Percentiles rank a stretch among this genome's conserved stretches.
Conservation (phyloP, 2,113 vertebrate species). For the Peromyscus leucopus region DNA sequence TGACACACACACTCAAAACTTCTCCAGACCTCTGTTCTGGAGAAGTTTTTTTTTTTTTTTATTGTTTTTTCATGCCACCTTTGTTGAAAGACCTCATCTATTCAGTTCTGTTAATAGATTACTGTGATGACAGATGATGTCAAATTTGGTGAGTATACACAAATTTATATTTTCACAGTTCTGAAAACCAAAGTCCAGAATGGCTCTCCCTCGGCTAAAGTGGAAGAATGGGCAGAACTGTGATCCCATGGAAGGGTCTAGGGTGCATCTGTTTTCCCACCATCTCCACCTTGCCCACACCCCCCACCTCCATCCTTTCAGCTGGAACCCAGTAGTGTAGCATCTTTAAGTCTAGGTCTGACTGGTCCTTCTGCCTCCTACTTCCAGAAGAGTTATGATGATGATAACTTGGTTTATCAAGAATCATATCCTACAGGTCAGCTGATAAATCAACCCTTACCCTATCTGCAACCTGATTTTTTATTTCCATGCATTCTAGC, state of each 20-base stretch:
- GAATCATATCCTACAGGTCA: too few relatives aligned
- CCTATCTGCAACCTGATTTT: not conserved
- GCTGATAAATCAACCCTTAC: not conserved
- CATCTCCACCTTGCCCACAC: not conserved
- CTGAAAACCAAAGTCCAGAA: not conserved
- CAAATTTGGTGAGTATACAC: not conserved
- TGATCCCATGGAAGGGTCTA: not conserved
- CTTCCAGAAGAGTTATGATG: not conserved
- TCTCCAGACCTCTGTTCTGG: not conserved
- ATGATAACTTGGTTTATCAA: not conserved
- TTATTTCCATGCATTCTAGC: not conserved
- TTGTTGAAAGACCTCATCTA: not conserved
- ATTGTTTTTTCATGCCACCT: not conserved
- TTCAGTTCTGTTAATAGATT: not conserved
- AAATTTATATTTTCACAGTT: not conserved
- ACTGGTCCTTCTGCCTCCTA: not conserved
- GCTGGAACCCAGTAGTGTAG: not conserved
- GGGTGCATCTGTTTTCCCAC: rapidly evolving
- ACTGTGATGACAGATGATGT: not conserved
- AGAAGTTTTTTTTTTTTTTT: not conserved
- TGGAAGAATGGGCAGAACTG: not conserved
- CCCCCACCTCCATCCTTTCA: not conserved
- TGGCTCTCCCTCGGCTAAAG: not conserved
- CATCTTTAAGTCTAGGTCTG: not conserved
- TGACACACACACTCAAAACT: not conserved